Base-by-base conservation (phyloP, 2,113 vertebrate species). In the Pipra filicauda region DNA sequence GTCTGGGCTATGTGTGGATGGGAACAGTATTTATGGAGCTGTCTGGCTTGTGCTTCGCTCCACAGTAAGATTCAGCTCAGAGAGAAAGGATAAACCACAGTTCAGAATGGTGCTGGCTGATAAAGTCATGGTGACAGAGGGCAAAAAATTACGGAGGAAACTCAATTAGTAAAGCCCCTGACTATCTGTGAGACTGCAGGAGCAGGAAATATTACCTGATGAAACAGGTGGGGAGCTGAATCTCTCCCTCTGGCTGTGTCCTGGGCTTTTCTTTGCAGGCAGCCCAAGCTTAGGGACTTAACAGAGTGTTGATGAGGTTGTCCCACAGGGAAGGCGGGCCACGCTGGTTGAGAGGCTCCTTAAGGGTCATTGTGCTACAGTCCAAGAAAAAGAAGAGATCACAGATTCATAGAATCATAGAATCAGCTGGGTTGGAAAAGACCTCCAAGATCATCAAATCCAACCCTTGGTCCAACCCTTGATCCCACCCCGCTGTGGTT, bases 251-350 rank as follows among this genome's bases (percentile, higher is more conserved):
- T 14, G 37, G 46, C 37, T 49, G 0, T 59, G 17, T 35, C 41
- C 73, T 73, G 41, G 21, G 19, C 41, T 65, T 27, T 6, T 9
- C 58, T 51, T 70, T 57, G 27, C n/a, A 66, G 70, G 19, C 26
- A 89, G 41, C n/a, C 33, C 49, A 52, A 11, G n/a, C 7, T 66
- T 1, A 65, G 61, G 43, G 46, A 13, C 1, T 46, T 52, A 26
- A 2, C 4, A 67, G 48, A 17, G 24, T 2, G 1, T 4, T 15
- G 27, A 2, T 31, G 31, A 44, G 35, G 14, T 4, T 23, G 33
- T 62, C 41, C 37, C 37, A 85, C 14, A 16, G 35, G 58, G 43
- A 67, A 58, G 30, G 43, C 30, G 65, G 49, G 48, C 15, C 14
- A 44, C 8, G 12, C 4, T 89, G 61, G 30, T 0, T 48, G 44